These are phyloP conservation scores for Rhagologus leucostigma DNA, from an alignment of 2,113 vertebrate species.

Conservation along the genomic window DNA sequence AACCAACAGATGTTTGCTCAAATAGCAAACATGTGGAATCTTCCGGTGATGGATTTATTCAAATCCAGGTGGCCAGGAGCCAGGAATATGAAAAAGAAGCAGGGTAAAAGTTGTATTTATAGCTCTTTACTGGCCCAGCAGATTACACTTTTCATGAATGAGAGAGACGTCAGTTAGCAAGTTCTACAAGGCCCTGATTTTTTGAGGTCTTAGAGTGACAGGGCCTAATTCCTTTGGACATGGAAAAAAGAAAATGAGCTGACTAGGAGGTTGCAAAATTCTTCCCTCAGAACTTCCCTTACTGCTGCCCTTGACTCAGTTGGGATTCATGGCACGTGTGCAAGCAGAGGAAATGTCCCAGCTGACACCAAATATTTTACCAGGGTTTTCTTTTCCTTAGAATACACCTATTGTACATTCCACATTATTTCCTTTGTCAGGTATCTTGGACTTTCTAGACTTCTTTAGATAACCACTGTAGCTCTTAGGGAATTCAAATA, in stretches of 20 bases:
- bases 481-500: not conserved
- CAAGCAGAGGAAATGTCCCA: not conserved
- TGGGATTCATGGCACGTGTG: not conserved
- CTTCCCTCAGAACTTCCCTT: not conserved
- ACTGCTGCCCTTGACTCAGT: not conserved
- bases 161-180: not conserved
- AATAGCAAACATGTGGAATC: slow-evolving; percentile 65
- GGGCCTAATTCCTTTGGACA: not conserved
- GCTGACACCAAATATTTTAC: not conserved
- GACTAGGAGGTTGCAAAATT: not conserved
- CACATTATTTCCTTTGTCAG: not conserved
- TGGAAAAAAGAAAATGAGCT: not conserved
- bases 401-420: not conserved
- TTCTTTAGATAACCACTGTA: not conserved
- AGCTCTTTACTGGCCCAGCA: slow-evolving; percentile 4
- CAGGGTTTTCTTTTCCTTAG: not conserved
- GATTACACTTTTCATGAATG: slow-evolving; percentile 50
- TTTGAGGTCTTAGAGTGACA: not conserved
- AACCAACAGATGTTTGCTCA: slow-evolving; percentile 61
- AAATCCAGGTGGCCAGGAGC: slow-evolving; percentile 49
- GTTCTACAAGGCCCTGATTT: not conserved
- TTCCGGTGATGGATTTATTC: slow-evolving; percentile 61
- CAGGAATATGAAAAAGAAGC: slow-evolving; percentile 38
- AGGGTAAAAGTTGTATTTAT: slow-evolving; percentile 35
- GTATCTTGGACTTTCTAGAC: not conserved